These are phyloP conservation scores for Dinoponera quadriceps DNA, from an alignment of 1,140 invertebrate species.

Conservation along the genomic window DNA sequence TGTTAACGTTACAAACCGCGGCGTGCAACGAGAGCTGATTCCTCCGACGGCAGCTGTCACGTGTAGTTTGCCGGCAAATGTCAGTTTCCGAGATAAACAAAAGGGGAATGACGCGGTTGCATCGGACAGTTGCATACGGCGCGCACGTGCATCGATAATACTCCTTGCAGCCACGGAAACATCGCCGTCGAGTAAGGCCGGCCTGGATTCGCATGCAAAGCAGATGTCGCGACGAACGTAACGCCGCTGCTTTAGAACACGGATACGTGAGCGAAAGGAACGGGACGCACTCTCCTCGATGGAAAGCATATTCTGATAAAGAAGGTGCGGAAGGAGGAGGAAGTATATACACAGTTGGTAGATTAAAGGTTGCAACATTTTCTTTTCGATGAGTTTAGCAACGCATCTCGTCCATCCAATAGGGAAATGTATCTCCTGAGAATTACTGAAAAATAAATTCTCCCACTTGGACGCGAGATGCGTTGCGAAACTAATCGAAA, in stretches of 20 bases:
- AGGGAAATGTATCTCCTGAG: too few relatives aligned
- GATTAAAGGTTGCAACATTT: too few relatives aligned
- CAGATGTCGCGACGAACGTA: background rate
- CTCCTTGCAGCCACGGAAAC: slow-evolving; percentile 13
- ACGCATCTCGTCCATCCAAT: too few relatives aligned
- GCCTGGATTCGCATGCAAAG: slow-evolving; percentile 10
- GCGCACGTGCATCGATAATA: slow-evolving; percentile 37
- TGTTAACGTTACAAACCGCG: slow-evolving; percentile 17
- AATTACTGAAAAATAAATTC: too few relatives aligned
- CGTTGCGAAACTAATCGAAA: too few relatives aligned
- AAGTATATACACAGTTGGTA: too few relatives aligned
- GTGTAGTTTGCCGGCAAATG: slow-evolving; percentile 21
- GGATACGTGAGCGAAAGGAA: background rate
- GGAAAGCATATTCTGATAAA: too few relatives aligned
- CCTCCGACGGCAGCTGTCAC: slow-evolving; percentile 41
- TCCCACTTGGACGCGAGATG: too few relatives aligned
- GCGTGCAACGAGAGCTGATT: slow-evolving; percentile 37
- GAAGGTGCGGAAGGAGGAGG: too few relatives aligned
- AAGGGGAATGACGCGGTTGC: slow-evolving; percentile 46
- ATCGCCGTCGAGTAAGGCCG: slow-evolving; percentile 14
- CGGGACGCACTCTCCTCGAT: background rate
- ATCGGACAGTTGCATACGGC: slow-evolving; percentile 37
- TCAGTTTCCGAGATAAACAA: slow-evolving; percentile 54
- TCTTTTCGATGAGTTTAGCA: too few relatives aligned
- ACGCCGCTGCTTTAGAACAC: background rate